Percentiles rank a stretch among this genome's conserved stretches.
Evolutionary conservation across 2,113 vertebrate genomes (phyloP).

Genomic region (Boulengeromyrus knoepffleri): DNA sequence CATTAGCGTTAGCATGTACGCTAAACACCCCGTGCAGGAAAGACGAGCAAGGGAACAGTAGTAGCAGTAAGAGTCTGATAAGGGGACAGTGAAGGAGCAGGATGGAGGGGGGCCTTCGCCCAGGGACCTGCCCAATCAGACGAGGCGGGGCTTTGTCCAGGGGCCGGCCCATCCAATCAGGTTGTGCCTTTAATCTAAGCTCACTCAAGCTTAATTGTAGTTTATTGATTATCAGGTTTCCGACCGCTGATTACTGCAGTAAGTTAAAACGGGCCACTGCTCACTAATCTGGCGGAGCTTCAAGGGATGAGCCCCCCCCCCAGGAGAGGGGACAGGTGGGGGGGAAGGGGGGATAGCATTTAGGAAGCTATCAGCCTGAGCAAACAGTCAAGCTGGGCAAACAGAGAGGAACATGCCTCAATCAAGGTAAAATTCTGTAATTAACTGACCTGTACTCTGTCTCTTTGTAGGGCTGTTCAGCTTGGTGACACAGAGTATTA

Average conservation of each 20-base stretch:
- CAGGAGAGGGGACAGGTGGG: background rate
- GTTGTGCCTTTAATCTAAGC: background rate
- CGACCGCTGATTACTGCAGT: background rate
- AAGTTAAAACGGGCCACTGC: background rate
- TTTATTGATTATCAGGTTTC: constrained; percentile 9
- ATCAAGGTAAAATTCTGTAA: background rate
- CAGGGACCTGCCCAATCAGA: too few relatives aligned
- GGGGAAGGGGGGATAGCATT: background rate
- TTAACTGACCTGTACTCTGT: background rate
- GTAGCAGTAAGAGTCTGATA: background rate
- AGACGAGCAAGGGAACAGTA: background rate
- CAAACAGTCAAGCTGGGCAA: background rate
- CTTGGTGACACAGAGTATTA: background rate
- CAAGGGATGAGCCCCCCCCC: background rate
- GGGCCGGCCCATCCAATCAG: background rate
- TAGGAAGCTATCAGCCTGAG: background rate
- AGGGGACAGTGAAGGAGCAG: background rate
- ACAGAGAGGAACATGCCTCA: background rate
- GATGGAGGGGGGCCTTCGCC: background rate
- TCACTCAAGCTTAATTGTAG: background rate
- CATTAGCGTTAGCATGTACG: background rate
- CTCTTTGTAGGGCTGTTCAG: background rate
- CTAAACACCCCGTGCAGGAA: background rate
- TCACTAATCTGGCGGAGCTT: background rate
- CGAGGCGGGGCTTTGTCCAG: background rate